Conservation (phyloP, 2,113 vertebrate species). For the Dolichallabes microphthalmus region DNA sequence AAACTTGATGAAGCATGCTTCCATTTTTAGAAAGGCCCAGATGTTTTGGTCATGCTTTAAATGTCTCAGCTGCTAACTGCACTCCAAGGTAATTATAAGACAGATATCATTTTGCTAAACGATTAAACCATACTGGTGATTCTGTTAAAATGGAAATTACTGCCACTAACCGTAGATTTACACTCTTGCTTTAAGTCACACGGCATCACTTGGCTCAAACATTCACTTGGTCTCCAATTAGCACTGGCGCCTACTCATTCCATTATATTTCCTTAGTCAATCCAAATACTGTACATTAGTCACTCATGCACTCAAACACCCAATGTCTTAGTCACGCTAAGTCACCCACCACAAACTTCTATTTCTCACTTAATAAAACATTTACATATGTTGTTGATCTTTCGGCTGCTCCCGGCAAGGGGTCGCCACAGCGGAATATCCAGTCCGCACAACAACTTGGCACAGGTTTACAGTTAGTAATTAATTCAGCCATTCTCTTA, state of each 20-base stretch:
- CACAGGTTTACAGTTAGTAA: neutral
- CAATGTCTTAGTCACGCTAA: neutral
- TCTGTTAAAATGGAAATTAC: constrained; percentile 22
- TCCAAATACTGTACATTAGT: neutral
- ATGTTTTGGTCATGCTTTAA: constrained; percentile 35
- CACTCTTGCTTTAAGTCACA: neutral
- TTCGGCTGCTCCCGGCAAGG: no score
- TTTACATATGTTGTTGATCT: no score
- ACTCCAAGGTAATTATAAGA: constrained; percentile 30
- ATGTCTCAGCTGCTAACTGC: constrained; percentile 21
- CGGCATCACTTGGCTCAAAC: neutral
- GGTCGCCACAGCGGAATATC: no score
- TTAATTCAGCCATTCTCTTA: neutral
- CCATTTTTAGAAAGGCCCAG: constrained; percentile 25
- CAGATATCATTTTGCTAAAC: constrained; percentile 17
- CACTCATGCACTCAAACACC: neutral
- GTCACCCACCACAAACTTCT: neutral
- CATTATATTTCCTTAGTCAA: neutral
- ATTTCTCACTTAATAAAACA: neutral
- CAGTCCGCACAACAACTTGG: no score
- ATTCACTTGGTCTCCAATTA: neutral
- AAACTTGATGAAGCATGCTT: constrained; percentile 17
- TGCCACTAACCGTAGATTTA: neutral
- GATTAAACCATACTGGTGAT: constrained; percentile 22
- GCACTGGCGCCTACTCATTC: neutral